phyloP scores from a whole-genome alignment of 2,888 invertebrate genomes.

The Apamea epomidion region DNA sequence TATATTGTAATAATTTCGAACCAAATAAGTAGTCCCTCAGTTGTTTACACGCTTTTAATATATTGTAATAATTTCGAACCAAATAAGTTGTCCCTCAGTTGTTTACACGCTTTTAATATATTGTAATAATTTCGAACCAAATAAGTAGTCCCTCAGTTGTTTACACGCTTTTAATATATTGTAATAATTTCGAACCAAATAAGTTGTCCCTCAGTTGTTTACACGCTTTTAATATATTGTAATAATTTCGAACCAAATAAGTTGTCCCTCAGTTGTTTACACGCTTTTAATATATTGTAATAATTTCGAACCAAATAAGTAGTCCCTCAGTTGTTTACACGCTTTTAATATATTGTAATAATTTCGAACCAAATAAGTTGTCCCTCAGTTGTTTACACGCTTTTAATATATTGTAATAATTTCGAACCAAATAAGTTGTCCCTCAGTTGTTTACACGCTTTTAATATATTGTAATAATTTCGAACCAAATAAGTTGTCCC shows the following conservation, averaged over 20 bases:
- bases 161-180: not conserved
- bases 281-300: not conserved
- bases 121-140: not conserved
- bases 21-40: not conserved
- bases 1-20: not conserved
- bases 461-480: not conserved
- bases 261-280: not conserved
- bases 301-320: not conserved
- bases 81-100: not conserved
- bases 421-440: not conserved
- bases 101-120: not conserved
- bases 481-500: not conserved
- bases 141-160: not conserved
- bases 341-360: not conserved
- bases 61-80: not conserved
- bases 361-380: not conserved
- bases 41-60: constrained; percentile 4
- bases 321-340: not conserved
- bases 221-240: not conserved
- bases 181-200: not conserved
- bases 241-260: not conserved
- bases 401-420: not conserved
- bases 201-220: not conserved
- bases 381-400: not conserved
- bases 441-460: not conserved